Conservation (phyloP, 1,140 invertebrate species). For the Ctenoplectra terminalis region DNA sequence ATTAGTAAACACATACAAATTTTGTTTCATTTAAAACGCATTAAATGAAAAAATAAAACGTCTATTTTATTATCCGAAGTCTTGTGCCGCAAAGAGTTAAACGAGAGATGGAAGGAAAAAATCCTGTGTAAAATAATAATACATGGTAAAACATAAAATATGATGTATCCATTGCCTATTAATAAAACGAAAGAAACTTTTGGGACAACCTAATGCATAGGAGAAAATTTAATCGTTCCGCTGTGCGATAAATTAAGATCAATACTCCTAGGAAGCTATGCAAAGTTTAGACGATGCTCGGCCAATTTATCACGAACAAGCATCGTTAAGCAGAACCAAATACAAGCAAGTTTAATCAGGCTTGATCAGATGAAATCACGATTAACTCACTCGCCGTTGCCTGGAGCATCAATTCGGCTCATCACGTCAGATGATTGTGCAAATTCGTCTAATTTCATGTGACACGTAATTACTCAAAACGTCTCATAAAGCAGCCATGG, state of each 20-base stretch:
- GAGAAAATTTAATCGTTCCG: neutral
- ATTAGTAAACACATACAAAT: too few relatives aligned
- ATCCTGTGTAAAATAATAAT: too few relatives aligned
- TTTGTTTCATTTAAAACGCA: too few relatives aligned
- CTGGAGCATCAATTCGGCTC: constrained; percentile 13
- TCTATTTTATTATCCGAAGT: too few relatives aligned
- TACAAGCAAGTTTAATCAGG: constrained; percentile 38
- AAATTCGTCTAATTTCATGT: constrained; percentile 22
- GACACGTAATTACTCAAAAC: constrained; percentile 14
- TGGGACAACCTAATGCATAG: too few relatives aligned
- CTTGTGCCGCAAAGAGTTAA: too few relatives aligned
- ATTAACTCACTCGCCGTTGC: constrained; percentile 30
- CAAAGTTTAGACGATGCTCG: constrained; percentile 8
- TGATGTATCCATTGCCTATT: too few relatives aligned
- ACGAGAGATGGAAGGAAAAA: too few relatives aligned
- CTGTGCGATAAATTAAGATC: constrained; percentile 14
- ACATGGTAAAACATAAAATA: too few relatives aligned
- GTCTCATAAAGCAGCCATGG: neutral
- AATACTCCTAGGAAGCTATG: neutral
- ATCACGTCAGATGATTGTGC: constrained; percentile 9
- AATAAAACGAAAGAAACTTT: too few relatives aligned
- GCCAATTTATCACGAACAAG: constrained; percentile 37
- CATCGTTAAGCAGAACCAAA: constrained; percentile 17
- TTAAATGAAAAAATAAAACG: too few relatives aligned
- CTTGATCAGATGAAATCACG: constrained; percentile 39